Evolutionary conservation across 2,113 vertebrate genomes (phyloP).

Genomic region (Promerops cafer): DNA sequence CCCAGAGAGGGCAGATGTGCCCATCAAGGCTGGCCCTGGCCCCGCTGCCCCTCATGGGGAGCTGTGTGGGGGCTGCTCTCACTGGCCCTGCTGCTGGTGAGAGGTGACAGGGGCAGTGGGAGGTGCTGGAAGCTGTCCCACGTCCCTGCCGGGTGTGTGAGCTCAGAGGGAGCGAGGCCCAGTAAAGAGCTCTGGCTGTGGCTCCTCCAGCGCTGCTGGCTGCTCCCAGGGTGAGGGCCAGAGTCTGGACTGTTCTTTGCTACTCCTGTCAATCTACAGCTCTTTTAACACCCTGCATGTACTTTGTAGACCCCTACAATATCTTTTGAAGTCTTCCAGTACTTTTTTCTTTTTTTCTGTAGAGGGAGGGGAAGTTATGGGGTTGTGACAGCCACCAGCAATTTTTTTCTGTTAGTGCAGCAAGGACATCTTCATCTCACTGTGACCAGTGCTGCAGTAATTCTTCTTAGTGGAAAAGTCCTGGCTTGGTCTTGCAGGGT

Average conservation of each 20-base stretch:
- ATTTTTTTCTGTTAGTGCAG: neutral
- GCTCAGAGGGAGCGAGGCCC: neutral
- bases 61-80: neutral
- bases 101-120: rapidly evolving
- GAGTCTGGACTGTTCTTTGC: neutral
- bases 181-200: neutral
- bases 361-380: neutral
- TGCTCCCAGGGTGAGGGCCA: neutral
- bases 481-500: neutral
- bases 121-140: neutral
- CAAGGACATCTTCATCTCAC: neutral
- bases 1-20: rapidly evolving
- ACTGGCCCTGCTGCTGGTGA: rapidly evolving
- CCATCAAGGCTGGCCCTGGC: rapidly evolving
- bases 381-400: rapidly evolving
- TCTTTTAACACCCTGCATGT: neutral
- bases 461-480: neutral
- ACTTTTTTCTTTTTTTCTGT: neutral
- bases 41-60: rapidly evolving
- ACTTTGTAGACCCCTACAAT: neutral
- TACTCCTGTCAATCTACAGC: neutral
- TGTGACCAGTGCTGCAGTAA: rapidly evolving
- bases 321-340: neutral
- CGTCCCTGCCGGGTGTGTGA: neutral
- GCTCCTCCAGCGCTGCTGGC: neutral